Conservation (phyloP, 2,888 invertebrate genomes). For the Drosophila subquinaria region DNA sequence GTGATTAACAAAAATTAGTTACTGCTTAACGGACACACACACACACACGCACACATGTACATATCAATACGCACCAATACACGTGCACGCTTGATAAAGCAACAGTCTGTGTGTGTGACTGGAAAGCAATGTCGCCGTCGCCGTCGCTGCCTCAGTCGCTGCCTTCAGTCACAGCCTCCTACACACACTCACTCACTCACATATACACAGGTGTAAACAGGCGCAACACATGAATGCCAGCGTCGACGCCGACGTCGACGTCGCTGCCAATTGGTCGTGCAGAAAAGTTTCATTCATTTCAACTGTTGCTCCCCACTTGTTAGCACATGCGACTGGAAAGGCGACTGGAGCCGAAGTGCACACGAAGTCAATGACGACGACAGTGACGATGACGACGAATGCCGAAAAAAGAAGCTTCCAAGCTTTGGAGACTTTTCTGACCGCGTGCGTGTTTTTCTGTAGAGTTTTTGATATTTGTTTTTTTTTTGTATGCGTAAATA, state of each 20-base stretch:
- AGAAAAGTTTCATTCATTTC: slow-evolving; percentile 74
- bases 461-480: slow-evolving; percentile 20
- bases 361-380: slow-evolving; percentile 15
- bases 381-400: not conserved
- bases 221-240: slow-evolving; percentile 73
- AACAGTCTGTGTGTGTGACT: slow-evolving; percentile 60
- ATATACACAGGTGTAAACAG: slow-evolving; percentile 49
- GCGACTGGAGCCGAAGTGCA: slow-evolving; percentile 6
- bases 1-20: slow-evolving; percentile 80
- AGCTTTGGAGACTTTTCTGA: slow-evolving; percentile 31
- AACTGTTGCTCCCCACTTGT: slow-evolving; percentile 84
- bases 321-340: slow-evolving; percentile 70
- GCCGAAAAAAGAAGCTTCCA: slow-evolving; percentile 31
- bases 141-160: slow-evolving; percentile 7
- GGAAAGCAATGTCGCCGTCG: slow-evolving; percentile 39
- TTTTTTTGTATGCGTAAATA: slow-evolving; percentile 35
- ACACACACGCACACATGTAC: slow-evolving; percentile 8
- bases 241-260: slow-evolving; percentile 35
- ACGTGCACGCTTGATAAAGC: slow-evolving; percentile 30
- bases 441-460: slow-evolving; percentile 33
- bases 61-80: slow-evolving; percentile 9
- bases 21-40: slow-evolving; percentile 65
- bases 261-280: slow-evolving; percentile 31
- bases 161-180: slow-evolving; percentile 19
- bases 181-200: slow-evolving; percentile 7